Evolutionary conservation across 1,140 invertebrate genomes (phyloP).

Genomic region (Temnothorax curvispinosus): DNA sequence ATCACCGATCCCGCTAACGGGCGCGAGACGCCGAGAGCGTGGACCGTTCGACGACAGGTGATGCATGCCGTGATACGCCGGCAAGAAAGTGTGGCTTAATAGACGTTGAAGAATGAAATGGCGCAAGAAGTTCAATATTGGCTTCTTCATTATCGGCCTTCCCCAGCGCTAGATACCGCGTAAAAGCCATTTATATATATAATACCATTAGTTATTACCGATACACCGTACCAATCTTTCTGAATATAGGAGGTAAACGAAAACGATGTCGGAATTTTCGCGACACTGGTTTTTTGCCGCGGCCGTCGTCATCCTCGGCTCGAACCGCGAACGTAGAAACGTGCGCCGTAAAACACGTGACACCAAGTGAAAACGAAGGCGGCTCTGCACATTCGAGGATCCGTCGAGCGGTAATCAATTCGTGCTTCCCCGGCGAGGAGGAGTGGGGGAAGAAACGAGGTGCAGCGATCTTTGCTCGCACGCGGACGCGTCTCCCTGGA

Average conservation of each 20-base stretch:
- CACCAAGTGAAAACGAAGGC: neutral
- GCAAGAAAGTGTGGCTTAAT: constrained; percentile 49
- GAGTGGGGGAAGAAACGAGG: neutral
- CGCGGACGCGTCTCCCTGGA: constrained; percentile 31
- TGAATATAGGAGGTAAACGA: neutral
- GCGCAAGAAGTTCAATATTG: constrained; percentile 36
- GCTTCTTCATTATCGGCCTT: constrained; percentile 42
- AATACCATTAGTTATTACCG: neutral
- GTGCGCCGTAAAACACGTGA: neutral
- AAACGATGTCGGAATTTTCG: neutral
- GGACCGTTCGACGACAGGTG: constrained; percentile 53
- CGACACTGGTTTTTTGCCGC: neutral
- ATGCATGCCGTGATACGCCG: constrained; percentile 40
- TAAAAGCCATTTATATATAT: neutral
- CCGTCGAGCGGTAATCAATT: constrained; percentile 32
- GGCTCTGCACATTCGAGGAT: neutral
- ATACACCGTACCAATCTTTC: neutral
- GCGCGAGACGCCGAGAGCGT: neutral
- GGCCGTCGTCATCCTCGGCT: neutral
- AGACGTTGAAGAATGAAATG: constrained; percentile 51
- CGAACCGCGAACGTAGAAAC: neutral
- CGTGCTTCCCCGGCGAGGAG: neutral
- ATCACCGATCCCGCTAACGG: constrained; percentile 19
- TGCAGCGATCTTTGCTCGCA: constrained; percentile 3
- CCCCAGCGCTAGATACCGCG: neutral